A percentile compares a stretch with the other conserved stretches of the same genome.
Evolutionary conservation across 2,797 vertebrate genomes (phyloP).

Genomic region (Lophotriccus pileatus): DNA sequence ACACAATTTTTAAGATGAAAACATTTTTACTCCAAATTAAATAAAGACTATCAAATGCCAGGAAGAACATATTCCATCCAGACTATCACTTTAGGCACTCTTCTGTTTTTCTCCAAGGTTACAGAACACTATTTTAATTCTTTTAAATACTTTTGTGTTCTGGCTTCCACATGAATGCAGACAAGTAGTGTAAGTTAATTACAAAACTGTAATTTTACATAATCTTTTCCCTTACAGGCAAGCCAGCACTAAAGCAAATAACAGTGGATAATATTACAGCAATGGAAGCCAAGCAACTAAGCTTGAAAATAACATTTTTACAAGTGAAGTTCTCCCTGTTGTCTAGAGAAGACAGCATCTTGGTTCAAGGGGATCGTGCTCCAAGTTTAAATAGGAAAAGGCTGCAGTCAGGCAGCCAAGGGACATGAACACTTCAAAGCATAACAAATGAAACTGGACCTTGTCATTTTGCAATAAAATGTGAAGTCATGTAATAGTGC

Average conservation of each 20-base stretch:
- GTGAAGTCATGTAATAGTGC: constrained; percentile 58
- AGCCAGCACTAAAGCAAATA: not conserved
- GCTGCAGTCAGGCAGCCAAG: constrained; percentile 15
- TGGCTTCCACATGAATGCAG: not conserved
- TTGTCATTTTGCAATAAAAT: constrained; percentile 69
- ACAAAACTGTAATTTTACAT: not conserved
- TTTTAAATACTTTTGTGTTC: not conserved
- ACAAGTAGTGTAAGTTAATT: not conserved
- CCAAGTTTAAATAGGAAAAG: constrained; percentile 44
- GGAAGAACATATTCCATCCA: not conserved
- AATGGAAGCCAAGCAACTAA: not conserved
- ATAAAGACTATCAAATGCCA: not conserved
- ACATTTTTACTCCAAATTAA: not conserved
- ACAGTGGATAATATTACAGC: not conserved
- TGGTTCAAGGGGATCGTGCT: constrained; percentile 40
- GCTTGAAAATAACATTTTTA: not conserved
- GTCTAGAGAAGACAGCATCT: constrained; percentile 25
- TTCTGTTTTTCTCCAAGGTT: not conserved
- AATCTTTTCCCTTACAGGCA: not conserved
- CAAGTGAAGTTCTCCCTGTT: not conserved
- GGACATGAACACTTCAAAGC: constrained; percentile 69
- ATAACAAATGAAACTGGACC: constrained; percentile 61
- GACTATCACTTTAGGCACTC: not conserved
- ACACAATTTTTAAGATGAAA: not conserved
- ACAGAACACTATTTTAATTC: not conserved